Conservation (phyloP, 2,797 vertebrate species). For the Pachyuromys duprasi region DNA sequence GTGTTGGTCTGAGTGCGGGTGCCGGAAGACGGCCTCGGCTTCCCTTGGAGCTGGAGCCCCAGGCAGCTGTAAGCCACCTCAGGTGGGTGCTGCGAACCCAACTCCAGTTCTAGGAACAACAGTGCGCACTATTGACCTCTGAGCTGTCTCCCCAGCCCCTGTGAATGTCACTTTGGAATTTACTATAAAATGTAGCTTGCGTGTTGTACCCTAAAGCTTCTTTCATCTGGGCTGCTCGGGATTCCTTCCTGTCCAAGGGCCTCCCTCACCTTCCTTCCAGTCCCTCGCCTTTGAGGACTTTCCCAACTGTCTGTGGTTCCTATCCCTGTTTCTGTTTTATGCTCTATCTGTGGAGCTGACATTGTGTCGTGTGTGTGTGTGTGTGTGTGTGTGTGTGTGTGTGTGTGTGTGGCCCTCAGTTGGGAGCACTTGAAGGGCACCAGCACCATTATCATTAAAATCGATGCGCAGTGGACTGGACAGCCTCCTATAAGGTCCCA, state of each 20-base stretch:
- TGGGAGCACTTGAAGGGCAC: not conserved
- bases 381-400: too few relatives aligned
- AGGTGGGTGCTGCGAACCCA: not conserved
- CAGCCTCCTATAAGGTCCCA: not conserved
- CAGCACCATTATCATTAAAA: fast-evolving
- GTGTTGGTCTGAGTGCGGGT: not conserved
- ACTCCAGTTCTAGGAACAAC: not conserved
- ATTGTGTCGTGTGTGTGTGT: not conserved
- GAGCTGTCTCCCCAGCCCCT: not conserved
- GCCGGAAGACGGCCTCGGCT: not conserved
- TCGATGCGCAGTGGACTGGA: not conserved
- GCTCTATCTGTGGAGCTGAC: not conserved
- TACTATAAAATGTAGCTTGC: not conserved
- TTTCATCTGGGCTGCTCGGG: not conserved
- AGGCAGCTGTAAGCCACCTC: not conserved
- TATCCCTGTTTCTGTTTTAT: not conserved
- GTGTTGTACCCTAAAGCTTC: fast-evolving
- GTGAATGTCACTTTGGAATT: not conserved
- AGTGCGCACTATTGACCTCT: too few relatives aligned
- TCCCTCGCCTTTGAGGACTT: not conserved
- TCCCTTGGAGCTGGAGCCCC: not conserved
- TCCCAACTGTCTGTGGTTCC: not conserved
- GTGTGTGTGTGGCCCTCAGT: not conserved
- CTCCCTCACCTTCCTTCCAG: not conserved
- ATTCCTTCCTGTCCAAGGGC: not conserved